Percentiles rank a stretch among this genome's conserved stretches.
These are phyloP conservation scores for Lordiphosa clarofinis DNA, from an alignment of 1,140 invertebrate genomes.

Conservation along the genomic window DNA sequence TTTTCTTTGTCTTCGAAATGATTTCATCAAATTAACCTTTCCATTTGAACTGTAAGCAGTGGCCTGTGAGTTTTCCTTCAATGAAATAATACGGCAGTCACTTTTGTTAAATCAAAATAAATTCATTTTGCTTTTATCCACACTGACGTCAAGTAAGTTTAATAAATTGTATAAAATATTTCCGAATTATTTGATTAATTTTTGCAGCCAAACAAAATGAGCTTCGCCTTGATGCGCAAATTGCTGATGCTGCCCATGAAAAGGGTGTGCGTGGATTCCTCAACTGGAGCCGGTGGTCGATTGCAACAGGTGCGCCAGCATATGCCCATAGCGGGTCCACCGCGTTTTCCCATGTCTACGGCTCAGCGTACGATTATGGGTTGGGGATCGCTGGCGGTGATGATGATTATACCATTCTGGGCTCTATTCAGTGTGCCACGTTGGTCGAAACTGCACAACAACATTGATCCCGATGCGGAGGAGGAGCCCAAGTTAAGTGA, in stretches of 20 bases:
- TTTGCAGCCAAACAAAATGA: constrained; percentile 23
- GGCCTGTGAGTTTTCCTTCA: not conserved
- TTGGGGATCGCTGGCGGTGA: constrained; percentile 19
- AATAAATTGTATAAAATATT: not conserved
- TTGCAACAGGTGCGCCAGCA: constrained; percentile 37
- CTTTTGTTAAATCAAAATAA: too few relatives aligned
- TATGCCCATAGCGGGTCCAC: constrained; percentile 46
- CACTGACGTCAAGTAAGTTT: constrained; percentile 4
- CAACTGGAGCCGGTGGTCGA: not conserved
- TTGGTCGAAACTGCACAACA: constrained; percentile 45
- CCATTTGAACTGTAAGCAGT: constrained; percentile 34
- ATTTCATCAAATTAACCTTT: constrained; percentile 34
- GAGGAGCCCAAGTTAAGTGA: constrained; percentile 4
- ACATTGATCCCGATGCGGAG: constrained; percentile 19
- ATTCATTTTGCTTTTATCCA: constrained; percentile 9
- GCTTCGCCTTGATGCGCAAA: constrained; percentile 17
- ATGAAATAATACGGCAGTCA: not conserved
- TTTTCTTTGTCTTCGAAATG: too few relatives aligned
- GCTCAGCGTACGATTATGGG: constrained; percentile 38
- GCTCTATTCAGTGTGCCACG: constrained; percentile 25
- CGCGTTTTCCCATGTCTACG: constrained; percentile 35
- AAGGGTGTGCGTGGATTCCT: not conserved
- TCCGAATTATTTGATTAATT: not conserved
- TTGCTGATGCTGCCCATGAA: constrained; percentile 15
- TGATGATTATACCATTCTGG: constrained; percentile 61